A percentile compares a stretch with the other conserved stretches of the same genome.
Evolutionary conservation across 2,888 invertebrate genomes (phyloP).

Genomic region (Drosophila tanythrix): DNA sequence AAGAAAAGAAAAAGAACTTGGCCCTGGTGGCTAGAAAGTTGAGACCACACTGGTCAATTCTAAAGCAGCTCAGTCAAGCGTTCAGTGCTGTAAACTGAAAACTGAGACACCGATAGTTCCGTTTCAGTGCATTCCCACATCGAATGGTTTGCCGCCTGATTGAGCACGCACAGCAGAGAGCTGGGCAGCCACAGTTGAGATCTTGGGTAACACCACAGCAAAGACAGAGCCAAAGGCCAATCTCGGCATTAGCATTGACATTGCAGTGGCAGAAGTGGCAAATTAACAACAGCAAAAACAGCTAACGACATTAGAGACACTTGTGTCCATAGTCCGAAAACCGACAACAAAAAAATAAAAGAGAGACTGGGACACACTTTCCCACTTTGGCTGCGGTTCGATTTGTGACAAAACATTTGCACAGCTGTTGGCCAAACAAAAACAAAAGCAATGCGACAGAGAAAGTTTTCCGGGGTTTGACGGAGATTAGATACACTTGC

Average conservation of each 20-base stretch:
- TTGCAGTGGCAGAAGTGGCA: slow-evolving; percentile 48
- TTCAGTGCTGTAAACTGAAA: slow-evolving; percentile 51
- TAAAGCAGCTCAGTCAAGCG: slow-evolving; percentile 24
- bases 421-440: slow-evolving; percentile 56
- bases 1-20: slow-evolving; percentile 30
- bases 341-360: not conserved
- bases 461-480: not conserved
- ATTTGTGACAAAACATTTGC: slow-evolving; percentile 60
- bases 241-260: slow-evolving; percentile 48
- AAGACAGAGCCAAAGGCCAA: slow-evolving; percentile 29
- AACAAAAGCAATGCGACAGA: slow-evolving; percentile 21
- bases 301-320: slow-evolving; percentile 50
- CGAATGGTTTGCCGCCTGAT: slow-evolving; percentile 48
- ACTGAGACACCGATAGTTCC: slow-evolving; percentile 70
- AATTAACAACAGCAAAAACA: slow-evolving; percentile 45
- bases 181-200: not conserved
- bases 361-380: slow-evolving; percentile 46
- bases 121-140: slow-evolving; percentile 56
- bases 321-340: slow-evolving; percentile 14
- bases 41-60: slow-evolving; percentile 66
- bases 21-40: slow-evolving; percentile 58
- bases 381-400: slow-evolving; percentile 39
- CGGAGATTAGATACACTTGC: slow-evolving; percentile 12
- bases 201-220: slow-evolving; percentile 39
- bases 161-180: slow-evolving; percentile 32